phyloP scores from a whole-genome alignment of 2,797 vertebrate genomes.

The Chelidonichthys spinosus region DNA sequence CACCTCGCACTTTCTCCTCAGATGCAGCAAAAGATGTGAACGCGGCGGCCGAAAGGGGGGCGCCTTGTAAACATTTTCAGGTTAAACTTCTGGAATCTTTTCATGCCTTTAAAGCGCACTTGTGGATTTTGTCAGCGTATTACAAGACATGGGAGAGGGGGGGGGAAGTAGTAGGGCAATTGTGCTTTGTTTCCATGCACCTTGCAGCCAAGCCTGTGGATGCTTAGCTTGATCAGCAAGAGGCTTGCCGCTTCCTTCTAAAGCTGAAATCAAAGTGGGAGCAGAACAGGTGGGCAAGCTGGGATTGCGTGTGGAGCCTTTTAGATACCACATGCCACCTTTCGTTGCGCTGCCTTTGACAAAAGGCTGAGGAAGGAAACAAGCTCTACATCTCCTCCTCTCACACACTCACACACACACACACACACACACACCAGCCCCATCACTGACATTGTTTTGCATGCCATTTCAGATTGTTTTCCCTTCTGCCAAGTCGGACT shows the following conservation, averaged over 20 bases:
- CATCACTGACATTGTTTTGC: constrained; percentile 58
- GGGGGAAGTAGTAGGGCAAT: constrained; percentile 20
- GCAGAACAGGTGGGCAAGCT: constrained; percentile 60
- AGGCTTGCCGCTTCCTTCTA: constrained; percentile 56
- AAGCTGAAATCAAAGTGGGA: constrained; percentile 71
- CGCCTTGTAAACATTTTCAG: constrained; percentile 23
- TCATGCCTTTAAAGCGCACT: constrained; percentile 17
- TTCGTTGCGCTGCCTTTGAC: constrained; percentile 51
- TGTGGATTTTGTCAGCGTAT: constrained; percentile 8
- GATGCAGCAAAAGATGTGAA: constrained; percentile 23
- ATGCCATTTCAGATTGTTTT: constrained; percentile 64
- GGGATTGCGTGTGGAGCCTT: constrained; percentile 67
- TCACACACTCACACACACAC: not conserved
- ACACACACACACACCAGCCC: constrained; percentile 31
- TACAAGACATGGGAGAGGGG: not conserved
- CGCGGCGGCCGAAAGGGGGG: constrained; percentile 6
- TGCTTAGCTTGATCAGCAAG: constrained; percentile 52
- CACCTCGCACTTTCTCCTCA: constrained; percentile 5
- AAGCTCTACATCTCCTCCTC: not conserved
- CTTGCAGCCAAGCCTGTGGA: constrained; percentile 33
- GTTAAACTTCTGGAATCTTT: constrained; percentile 20
- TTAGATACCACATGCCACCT: constrained; percentile 68
- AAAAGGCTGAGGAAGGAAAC: constrained; percentile 49
- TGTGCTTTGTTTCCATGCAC: constrained; percentile 40
- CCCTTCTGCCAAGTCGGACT: constrained; percentile 52